Conservation (phyloP, 1,140 invertebrate genomes). For the Drosophila kanapiae region DNA sequence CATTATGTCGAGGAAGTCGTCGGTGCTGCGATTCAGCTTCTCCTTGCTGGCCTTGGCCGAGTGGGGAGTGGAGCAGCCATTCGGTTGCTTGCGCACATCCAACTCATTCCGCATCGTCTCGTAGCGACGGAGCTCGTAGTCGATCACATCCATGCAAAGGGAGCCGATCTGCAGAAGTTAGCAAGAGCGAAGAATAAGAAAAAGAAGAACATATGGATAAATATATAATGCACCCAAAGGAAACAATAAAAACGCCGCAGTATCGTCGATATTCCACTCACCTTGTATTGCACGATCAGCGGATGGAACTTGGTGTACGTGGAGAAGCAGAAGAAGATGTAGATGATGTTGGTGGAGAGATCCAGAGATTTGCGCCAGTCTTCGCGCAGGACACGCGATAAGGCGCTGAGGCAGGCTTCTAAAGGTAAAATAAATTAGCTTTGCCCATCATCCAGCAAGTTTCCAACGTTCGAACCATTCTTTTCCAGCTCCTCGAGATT, state of each 20-base stretch:
- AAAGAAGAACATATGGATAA: background rate
- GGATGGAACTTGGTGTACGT: conserved; percentile 98
- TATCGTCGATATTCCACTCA: no score
- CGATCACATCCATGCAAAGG: conserved; percentile 97
- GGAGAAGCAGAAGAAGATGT: conserved; percentile 99
- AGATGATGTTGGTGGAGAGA: conserved; percentile 97
- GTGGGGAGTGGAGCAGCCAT: conserved; percentile 69
- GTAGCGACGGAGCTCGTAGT: conserved; percentile 96
- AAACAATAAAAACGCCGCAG: no score
- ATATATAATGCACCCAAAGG: no score
- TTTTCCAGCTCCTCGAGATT: conserved; percentile 96
- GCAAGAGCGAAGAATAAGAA: background rate
- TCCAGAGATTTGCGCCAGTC: conserved; percentile 99
- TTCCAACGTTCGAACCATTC: conserved; percentile 89
- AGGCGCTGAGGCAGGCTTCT: conserved; percentile 98
- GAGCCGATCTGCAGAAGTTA: conserved; percentile 93
- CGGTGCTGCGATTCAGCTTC: conserved; percentile 79
- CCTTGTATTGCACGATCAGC: conserved; percentile 95
- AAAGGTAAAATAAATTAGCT: conserved; percentile 11
- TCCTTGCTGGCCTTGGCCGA: conserved; percentile 81
- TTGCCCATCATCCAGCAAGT: no score
- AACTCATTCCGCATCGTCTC: conserved; percentile 97
- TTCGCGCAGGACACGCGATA: conserved; percentile 97
- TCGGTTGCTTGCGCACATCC: conserved; percentile 88
- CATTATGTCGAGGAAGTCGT: conserved; percentile 84